Conservation (phyloP, 2,888 invertebrate genomes). For the Girardia tigrina region DNA sequence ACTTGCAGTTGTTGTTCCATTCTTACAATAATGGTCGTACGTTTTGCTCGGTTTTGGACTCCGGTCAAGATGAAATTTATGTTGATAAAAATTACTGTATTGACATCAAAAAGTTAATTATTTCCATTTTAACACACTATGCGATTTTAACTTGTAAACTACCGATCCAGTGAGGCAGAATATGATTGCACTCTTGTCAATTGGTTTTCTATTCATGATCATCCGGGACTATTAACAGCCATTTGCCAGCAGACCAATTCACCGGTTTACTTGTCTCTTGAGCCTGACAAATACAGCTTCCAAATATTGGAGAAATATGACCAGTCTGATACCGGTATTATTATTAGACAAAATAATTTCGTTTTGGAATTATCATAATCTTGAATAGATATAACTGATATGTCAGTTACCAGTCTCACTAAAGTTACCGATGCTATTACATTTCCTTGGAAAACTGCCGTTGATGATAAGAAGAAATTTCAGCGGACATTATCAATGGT, state of each 20-base stretch:
- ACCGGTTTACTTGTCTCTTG: slow-evolving; percentile 80
- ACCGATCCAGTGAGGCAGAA: slow-evolving; percentile 10
- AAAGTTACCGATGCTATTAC: slow-evolving; percentile 4
- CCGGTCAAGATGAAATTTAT: background rate
- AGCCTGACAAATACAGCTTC: slow-evolving; percentile 57
- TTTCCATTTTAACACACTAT: too few species aligned
- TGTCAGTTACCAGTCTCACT: background rate
- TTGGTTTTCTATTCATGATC: slow-evolving; percentile 80
- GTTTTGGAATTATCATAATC: too few species aligned
- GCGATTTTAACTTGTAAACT: background rate
- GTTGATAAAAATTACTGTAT: slow-evolving; percentile 2
- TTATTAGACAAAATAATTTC: too few species aligned
- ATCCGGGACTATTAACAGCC: slow-evolving; percentile 79
- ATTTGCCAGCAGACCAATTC: slow-evolving; percentile 76
- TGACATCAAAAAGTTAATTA: slow-evolving; percentile 16
- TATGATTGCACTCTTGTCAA: slow-evolving; percentile 62
- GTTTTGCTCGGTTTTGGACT: slow-evolving; percentile 33
- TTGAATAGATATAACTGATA: background rate
- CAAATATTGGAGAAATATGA: slow-evolving; percentile 8
- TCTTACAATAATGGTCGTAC: slow-evolving; percentile 67
- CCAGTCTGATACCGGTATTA: background rate
- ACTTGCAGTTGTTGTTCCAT: slow-evolving; percentile 77
- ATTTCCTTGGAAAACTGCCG: background rate
- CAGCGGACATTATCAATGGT: background rate
- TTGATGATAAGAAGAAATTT: background rate